phyloP scores from a whole-genome alignment of 2,113 vertebrate species.

The Galemys pyrenaicus region DNA sequence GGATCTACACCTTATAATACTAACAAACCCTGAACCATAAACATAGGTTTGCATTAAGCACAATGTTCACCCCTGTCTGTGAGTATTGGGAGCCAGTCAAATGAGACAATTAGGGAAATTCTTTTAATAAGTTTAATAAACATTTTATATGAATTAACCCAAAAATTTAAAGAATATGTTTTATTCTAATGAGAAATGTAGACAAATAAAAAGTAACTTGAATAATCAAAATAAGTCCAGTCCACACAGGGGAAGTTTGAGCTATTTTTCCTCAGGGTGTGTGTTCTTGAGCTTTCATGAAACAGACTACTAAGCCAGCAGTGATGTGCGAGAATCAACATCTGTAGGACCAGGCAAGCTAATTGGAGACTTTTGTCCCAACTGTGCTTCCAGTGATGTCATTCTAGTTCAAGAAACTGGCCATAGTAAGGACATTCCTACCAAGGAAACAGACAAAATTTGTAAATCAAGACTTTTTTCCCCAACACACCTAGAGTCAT shows the following conservation, averaged over 20 bases:
- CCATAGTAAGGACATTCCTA: neutral
- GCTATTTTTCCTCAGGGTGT: neutral
- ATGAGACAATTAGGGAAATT: neutral
- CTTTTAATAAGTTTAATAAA: neutral
- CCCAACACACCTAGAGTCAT: neutral
- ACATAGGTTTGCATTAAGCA: neutral
- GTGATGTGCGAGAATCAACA: accelerated
- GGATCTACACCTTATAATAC: neutral
- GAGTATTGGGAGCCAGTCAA: neutral
- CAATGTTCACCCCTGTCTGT: neutral
- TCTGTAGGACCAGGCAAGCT: neutral
- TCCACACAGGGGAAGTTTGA: neutral
- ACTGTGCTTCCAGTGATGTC: neutral
- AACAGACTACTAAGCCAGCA: neutral
- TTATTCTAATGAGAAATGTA: neutral
- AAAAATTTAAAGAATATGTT: too few relatives aligned
- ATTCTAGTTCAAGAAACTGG: neutral
- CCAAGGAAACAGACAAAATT: neutral
- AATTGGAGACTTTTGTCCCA: neutral
- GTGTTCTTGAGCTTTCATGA: neutral
- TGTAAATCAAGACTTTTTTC: neutral
- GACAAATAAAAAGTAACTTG: neutral
- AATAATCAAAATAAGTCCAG: neutral
- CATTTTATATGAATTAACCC: neutral
- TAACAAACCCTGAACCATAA: neutral